Evolutionary conservation across 2,797 vertebrate genomes (phyloP).

Genomic region (Myotis vivesi): DNA sequence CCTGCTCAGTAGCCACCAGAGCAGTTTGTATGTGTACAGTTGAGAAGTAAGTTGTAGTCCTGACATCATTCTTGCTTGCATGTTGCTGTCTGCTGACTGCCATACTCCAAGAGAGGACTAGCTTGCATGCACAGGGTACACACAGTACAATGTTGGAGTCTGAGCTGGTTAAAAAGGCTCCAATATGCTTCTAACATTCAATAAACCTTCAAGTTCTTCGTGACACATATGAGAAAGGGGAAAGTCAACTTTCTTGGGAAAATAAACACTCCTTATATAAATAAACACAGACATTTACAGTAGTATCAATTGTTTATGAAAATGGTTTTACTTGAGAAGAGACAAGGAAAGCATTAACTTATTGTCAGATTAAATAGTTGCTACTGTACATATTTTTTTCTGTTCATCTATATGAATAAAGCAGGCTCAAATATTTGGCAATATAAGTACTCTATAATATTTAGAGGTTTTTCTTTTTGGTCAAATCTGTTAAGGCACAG

Average conservation of each 20-base stretch:
- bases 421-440: not conserved
- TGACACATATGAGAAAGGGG: not conserved
- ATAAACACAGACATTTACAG: not conserved
- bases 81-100: not conserved
- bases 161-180: not conserved
- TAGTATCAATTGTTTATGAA: not conserved
- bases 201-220: not conserved
- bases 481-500: not conserved
- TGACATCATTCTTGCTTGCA: not conserved
- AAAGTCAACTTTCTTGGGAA: not conserved
- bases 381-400: not conserved
- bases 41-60: too few species aligned
- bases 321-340: not conserved
- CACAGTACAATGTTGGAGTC: not conserved
- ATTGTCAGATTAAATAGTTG: not conserved
- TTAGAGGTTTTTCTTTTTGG: not conserved
- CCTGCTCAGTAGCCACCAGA: not conserved
- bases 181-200: not conserved
- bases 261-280: not conserved
- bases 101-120: not conserved
- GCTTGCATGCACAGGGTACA: too few species aligned
- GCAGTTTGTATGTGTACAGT: fast-evolving
- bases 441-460: not conserved
- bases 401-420: not conserved
- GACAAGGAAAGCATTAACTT: not conserved